A percentile compares a stretch with the other conserved stretches of the same genome.
phyloP scores from a whole-genome alignment of 30 jellyfish, hydroid and myxozoan genomes.

The Morbakka virulenta region DNA sequence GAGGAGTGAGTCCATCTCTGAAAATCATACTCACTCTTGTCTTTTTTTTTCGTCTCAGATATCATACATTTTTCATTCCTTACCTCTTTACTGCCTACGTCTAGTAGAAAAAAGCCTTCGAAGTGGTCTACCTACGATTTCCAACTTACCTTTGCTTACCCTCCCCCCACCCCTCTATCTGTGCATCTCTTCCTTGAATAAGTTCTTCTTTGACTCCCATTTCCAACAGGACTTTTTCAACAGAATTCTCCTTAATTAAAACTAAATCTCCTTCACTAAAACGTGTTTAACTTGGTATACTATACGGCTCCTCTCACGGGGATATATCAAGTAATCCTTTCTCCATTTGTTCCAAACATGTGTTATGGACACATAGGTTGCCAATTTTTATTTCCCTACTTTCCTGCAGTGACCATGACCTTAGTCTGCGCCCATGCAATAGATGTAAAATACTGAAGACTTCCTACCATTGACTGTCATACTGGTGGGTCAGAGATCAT shows the following conservation, averaged over 20 bases:
- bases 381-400: not conserved
- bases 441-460: no score
- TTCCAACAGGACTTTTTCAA: not conserved
- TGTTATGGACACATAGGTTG: not conserved
- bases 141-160: not conserved
- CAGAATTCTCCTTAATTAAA: not conserved
- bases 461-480: no score
- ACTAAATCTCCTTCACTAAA: not conserved
- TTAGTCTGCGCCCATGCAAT: no score
- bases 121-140: not conserved
- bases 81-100: not conserved
- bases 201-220: not conserved
- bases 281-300: not conserved
- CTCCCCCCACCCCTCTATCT: not conserved
- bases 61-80: not conserved
- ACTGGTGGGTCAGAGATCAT: no score
- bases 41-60: not conserved
- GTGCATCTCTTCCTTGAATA: not conserved
- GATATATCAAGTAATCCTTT: not conserved
- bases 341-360: not conserved
- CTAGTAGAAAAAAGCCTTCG: not conserved
- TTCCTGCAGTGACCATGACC: not conserved
- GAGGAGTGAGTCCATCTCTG: not conserved
- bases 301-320: not conserved
- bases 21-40: not conserved